Evolutionary conservation across 2,797 vertebrate species (phyloP), one percentile per base, ranked within the genome.

Genomic region (Ceyx erithaca): DNA sequence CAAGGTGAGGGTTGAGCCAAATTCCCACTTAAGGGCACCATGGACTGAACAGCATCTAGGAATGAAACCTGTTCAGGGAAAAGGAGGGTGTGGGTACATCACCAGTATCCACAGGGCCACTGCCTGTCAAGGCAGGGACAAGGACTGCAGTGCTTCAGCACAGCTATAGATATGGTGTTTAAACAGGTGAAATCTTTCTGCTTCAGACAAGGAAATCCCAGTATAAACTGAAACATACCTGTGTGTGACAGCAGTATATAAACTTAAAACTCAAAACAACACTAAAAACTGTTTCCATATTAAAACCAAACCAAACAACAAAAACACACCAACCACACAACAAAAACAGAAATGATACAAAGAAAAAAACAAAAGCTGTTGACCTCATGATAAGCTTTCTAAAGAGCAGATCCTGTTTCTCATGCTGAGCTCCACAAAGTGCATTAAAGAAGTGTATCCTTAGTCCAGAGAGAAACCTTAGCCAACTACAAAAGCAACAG

Each of bases 231-330:
- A 21, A 10, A 91, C 91, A 19, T 31, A 41, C 4, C 10, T 0
- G 2, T 68, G 18, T 54, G 26, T 0, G 0, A 40, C 48, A 58
- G 64, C 0, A 31, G 10, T 7, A 58, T 5, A n/a, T 19, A 17
- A 46, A 54, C 30, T 66, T 77, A 33, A 69, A 66, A 54, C 22
- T 69, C 51, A 35, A 68, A 84, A 18, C 23, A 41, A 31, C 21
- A 41, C n/a, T 4, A 49, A 64, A 57, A 75, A 45, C 30, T 51
- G 31, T 21, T 40, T 37, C n/a, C 33, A 52, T 80, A 80, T 41
- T 26, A 19, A 57, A 55, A 31, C 37, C 37, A 37, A 37, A 37
- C 37, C 37, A 37, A 37, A 37, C 37, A 37, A 37, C 10, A 46
- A 45, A 45, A 43, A 10, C 21, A 9, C 19, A 46, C 19, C 19